Conservation (phyloP, 2,797 vertebrate species). For the Cuniculus paca region DNA sequence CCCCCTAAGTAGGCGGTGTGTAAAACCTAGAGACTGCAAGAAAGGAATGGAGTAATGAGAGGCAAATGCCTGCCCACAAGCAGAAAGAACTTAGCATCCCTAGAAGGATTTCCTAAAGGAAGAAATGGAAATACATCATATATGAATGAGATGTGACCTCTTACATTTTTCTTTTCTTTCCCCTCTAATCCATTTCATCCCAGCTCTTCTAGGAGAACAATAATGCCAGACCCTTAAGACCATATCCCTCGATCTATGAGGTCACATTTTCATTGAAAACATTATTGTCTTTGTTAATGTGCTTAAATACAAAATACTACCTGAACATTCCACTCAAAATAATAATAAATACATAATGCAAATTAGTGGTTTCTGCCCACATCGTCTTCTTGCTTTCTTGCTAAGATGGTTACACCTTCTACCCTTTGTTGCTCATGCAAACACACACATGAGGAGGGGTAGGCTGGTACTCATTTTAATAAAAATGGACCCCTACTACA, state of each 20-base stretch:
- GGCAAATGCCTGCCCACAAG: slow-evolving; percentile 77
- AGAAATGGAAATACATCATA: background rate
- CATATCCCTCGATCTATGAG: background rate
- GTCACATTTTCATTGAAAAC: background rate
- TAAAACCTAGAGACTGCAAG: slow-evolving; percentile 76
- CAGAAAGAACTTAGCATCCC: slow-evolving; percentile 62
- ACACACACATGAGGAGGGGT: background rate
- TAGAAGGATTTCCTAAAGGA: slow-evolving; percentile 69
- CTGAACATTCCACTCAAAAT: background rate
- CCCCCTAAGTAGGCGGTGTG: slow-evolving; percentile 83
- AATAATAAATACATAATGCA: background rate
- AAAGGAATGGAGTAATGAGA: slow-evolving; percentile 77
- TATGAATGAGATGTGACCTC: background rate
- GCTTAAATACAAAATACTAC: background rate
- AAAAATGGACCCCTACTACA: background rate
- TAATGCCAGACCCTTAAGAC: background rate
- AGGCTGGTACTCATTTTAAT: background rate
- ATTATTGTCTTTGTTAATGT: background rate
- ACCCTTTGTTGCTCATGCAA: background rate
- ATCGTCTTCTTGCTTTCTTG: background rate
- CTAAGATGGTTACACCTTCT: background rate
- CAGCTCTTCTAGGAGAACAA: background rate
- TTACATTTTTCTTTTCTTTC: background rate
- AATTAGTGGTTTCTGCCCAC: background rate
- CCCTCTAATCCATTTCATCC: background rate